Percentiles rank a stretch among this genome's conserved stretches.
Conservation (phyloP, 2,113 vertebrate genomes). For the Okapia johnstoni region DNA sequence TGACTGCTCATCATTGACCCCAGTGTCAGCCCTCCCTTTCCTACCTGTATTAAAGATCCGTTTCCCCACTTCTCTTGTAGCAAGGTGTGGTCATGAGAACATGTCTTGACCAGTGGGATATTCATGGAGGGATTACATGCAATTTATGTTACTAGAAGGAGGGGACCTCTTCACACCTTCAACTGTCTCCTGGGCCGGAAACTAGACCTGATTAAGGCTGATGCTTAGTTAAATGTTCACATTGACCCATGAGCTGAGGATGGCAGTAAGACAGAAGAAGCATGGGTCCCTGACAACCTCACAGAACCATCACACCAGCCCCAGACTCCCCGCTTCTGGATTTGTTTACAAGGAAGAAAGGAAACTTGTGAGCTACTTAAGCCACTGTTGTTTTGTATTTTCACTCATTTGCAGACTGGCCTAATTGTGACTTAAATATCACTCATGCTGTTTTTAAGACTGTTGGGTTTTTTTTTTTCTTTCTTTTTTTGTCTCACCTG, state of each 20-base stretch:
- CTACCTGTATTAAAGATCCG: not conserved
- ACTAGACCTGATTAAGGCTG: not conserved
- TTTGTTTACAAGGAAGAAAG: not conserved
- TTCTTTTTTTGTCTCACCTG: not conserved
- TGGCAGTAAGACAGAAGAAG: not conserved
- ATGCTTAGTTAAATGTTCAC: not conserved
- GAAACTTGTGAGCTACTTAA: not conserved
- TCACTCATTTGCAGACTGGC: not conserved
- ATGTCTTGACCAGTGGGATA: not conserved
- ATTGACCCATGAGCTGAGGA: fast-evolving
- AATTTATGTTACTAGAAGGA: not conserved
- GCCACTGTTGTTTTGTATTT: not conserved
- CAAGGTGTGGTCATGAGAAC: not conserved
- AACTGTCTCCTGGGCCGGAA: not conserved
- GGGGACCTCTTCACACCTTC: not conserved
- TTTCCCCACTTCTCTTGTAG: not conserved
- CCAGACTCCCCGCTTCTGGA: not conserved
- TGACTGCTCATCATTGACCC: not conserved
- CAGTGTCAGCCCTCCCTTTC: not conserved
- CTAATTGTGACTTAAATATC: not conserved
- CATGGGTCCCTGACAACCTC: not conserved
- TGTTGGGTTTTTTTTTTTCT: not conserved
- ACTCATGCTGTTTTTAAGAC: not conserved
- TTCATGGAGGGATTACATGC: not conserved
- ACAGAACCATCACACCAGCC: no score